A percentile compares a stretch with the other conserved stretches of the same genome.
Conservation (phyloP, 2,888 invertebrate genomes). For the Leucoma salicis region DNA sequence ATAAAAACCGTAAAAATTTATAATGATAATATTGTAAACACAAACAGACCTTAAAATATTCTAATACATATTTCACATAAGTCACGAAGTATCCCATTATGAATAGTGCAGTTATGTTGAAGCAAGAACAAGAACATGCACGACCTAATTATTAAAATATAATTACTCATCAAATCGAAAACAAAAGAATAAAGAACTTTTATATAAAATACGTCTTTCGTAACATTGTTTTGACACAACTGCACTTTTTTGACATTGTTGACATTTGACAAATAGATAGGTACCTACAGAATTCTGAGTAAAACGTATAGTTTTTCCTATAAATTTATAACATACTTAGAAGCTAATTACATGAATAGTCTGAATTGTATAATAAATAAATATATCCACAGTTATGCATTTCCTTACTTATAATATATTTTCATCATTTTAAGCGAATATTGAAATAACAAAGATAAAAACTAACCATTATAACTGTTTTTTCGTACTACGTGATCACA, state of each 20-base stretch:
- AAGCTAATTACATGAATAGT: too few species aligned
- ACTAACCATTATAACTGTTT: slow-evolving; percentile 24
- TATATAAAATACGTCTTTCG: slow-evolving; percentile 4
- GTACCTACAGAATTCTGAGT: too few species aligned
- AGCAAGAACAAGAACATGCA: background rate
- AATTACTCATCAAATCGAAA: background rate
- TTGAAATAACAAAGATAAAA: slow-evolving; percentile 6
- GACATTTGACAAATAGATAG: slow-evolving; percentile 15
- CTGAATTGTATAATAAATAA: too few species aligned
- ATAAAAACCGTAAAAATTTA: background rate
- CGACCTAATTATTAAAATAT: background rate
- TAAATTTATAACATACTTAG: too few species aligned
- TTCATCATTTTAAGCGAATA: background rate
- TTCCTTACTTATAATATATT: background rate
- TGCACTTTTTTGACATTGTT: slow-evolving; percentile 21
- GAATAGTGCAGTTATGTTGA: background rate
- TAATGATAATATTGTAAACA: background rate
- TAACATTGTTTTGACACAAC: slow-evolving; percentile 17
- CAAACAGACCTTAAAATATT: slow-evolving; percentile 41
- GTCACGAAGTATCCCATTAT: slow-evolving; percentile 41
- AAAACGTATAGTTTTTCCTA: too few species aligned
- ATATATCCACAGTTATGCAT: too few species aligned
- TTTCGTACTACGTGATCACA: slow-evolving; percentile 38
- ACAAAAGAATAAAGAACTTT: slow-evolving; percentile 12
- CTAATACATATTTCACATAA: slow-evolving; percentile 33